phyloP scores from a whole-genome alignment of 1,140 invertebrate species.

The Drosophila navojoa region DNA sequence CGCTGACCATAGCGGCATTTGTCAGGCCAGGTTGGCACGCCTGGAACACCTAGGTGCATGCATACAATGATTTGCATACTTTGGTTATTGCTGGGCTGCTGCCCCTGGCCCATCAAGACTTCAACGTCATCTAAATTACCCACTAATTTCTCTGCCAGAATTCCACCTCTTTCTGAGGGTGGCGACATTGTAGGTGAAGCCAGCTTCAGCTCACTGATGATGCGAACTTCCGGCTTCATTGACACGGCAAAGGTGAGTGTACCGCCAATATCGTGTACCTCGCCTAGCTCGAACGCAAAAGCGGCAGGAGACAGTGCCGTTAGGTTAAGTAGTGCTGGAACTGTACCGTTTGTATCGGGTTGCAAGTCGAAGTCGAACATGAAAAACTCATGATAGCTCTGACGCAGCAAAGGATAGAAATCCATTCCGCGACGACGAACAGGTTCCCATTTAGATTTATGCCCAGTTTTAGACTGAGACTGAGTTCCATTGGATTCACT shows the following conservation, averaged over 20 bases:
- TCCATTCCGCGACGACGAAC: conserved; percentile 70
- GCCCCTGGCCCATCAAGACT: neutral
- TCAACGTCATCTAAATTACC: conserved; percentile 40
- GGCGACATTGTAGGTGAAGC: conserved; percentile 38
- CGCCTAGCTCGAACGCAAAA: conserved; percentile 87
- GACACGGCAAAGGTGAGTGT: conserved; percentile 88
- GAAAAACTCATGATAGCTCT: conserved; percentile 88
- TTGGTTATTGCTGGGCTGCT: conserved; percentile 70
- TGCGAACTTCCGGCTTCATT: conserved; percentile 85
- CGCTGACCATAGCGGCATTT: conserved; percentile 85
- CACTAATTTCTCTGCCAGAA: conserved; percentile 71
- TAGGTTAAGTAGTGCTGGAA: conserved; percentile 87
- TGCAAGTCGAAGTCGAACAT: conserved; percentile 89
- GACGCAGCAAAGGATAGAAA: conserved; percentile 86
- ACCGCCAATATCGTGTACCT: conserved; percentile 89
- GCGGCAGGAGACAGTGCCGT: conserved; percentile 86
- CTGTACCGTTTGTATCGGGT: conserved; percentile 85
- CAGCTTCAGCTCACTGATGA: conserved; percentile 78
- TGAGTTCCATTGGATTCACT: conserved; percentile 17
- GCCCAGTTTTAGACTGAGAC: neutral
- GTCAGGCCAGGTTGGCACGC: conserved; percentile 85
- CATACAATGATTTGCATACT: conserved; percentile 86
- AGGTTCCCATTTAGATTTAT: conserved; percentile 60
- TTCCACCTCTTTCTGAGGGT: conserved; percentile 53
- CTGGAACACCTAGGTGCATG: conserved; percentile 85